These are phyloP conservation scores for Dendrolimus pini DNA, from an alignment of 2,888 invertebrate species.

Conservation along the genomic window DNA sequence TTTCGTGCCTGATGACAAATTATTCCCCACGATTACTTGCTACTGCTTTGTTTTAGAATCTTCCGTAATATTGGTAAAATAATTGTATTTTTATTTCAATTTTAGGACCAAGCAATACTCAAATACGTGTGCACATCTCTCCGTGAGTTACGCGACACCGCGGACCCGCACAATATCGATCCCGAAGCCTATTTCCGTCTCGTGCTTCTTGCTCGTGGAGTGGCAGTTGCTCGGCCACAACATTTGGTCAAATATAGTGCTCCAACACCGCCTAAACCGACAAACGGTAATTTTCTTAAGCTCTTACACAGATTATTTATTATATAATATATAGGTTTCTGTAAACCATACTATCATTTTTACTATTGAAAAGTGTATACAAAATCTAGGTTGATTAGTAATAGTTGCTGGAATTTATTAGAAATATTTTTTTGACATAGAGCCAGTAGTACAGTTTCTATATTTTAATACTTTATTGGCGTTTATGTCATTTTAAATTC, in stretches of 20 bases:
- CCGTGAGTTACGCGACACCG: conserved; percentile 77
- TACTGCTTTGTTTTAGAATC: no score
- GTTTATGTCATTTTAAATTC: no score
- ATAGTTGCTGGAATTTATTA: background rate
- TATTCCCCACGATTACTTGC: no score
- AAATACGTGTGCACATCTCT: conserved; percentile 84
- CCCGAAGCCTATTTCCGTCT: conserved; percentile 94
- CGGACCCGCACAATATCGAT: conserved; percentile 84
- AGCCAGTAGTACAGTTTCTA: background rate
- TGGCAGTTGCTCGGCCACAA: conserved; percentile 89
- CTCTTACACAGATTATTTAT: no score
- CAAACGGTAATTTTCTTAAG: conserved; percentile 31
- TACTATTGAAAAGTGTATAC: no score
- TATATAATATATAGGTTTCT: no score
- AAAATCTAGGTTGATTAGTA: background rate
- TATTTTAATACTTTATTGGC: no score
- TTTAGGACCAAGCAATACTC: conserved; percentile 88
- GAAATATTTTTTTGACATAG: background rate
- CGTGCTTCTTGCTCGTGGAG: conserved; percentile 88
- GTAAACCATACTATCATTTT: no score
- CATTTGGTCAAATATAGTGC: conserved; percentile 79
- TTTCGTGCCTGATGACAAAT: no score
- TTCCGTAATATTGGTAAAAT: no score
- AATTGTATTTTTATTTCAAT: background rate
- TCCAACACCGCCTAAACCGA: conserved; percentile 50